phyloP scores from a whole-genome alignment of 2,888 invertebrate species.

The Candidula unifasciata region DNA sequence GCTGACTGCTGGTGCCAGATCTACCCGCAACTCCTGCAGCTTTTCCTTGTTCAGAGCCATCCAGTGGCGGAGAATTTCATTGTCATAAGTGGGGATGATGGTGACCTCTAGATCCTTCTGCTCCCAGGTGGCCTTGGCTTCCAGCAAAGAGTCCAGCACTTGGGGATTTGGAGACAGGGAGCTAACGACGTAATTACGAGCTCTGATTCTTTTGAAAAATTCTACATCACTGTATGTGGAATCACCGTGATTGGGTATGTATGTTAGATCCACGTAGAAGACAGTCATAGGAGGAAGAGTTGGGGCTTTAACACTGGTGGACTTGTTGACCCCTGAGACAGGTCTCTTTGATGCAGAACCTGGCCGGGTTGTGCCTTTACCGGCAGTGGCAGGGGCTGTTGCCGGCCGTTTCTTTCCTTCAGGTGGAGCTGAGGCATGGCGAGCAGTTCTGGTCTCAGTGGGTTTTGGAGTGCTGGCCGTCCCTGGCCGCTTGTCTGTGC shows the following conservation, averaged over 20 bases:
- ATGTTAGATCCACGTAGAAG: conserved; percentile 92
- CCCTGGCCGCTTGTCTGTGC: conserved; percentile 53
- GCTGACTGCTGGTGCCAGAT: conserved; percentile 96
- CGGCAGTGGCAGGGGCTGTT: conserved; percentile 56
- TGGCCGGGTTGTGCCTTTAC: conserved; percentile 53
- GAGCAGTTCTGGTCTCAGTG: conserved; percentile 53
- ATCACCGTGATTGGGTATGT: conserved; percentile 97
- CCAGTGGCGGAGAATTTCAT: conserved; percentile 97
- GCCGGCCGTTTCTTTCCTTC: conserved; percentile 42
- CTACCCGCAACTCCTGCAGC: conserved; percentile 89
- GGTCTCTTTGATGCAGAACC: conserved; percentile 60
- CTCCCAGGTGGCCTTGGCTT: conserved; percentile 97
- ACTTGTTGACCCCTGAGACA: conserved; percentile 46
- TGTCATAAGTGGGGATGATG: conserved; percentile 98
- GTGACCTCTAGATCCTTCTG: conserved; percentile 88
- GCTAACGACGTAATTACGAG: conserved; percentile 96
- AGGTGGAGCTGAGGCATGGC: conserved; percentile 65
- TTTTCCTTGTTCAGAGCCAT: conserved; percentile 96
- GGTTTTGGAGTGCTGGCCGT: conserved; percentile 49
- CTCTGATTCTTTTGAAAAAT: conserved; percentile 94
- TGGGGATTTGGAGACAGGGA: conserved; percentile 95
- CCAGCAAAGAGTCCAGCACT: conserved; percentile 94
- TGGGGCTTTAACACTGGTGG: conserved; percentile 63
- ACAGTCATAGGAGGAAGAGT: conserved; percentile 72
- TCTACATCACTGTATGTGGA: conserved; percentile 94